Conservation (phyloP, 2,797 vertebrate species). For the Acridotheres tristis region DNA sequence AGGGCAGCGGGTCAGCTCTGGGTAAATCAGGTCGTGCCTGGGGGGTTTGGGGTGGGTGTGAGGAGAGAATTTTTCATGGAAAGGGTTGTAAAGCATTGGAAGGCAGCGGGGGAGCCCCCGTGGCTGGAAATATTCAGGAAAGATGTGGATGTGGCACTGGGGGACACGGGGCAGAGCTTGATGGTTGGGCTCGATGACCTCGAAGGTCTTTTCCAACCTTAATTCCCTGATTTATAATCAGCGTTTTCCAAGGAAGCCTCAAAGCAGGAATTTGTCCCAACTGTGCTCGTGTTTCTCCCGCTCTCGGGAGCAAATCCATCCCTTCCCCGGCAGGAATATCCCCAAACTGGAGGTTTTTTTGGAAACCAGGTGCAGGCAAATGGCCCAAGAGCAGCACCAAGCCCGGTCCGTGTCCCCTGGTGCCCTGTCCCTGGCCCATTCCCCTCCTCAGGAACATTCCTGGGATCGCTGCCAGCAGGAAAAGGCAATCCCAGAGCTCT, state of each 20-base stretch:
- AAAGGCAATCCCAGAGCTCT: fast-evolving
- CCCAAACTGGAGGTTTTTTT: too few species aligned
- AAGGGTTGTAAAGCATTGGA: neutral
- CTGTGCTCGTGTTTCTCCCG: fast-evolving
- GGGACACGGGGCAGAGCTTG: fast-evolving
- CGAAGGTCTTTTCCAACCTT: neutral
- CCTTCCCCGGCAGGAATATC: neutral
- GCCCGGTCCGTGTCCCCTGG: fast-evolving
- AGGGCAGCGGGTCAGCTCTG: neutral
- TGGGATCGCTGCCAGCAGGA: neutral
- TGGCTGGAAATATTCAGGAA: neutral
- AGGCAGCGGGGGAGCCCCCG: neutral
- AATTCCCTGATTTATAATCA: neutral
- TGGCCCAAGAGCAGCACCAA: neutral
- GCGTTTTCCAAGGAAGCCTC: neutral
- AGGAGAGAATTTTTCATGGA: neutral
- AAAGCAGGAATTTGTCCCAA: fast-evolving
- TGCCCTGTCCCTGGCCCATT: fast-evolving
- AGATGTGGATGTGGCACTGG: neutral
- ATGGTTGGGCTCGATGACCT: neutral
- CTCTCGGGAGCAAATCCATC: neutral
- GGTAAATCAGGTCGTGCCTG: neutral
- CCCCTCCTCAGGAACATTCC: neutral
- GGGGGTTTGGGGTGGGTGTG: fast-evolving
- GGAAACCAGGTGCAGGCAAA: too few species aligned